Evolutionary conservation across 2,797 vertebrate genomes (phyloP), one percentile per base, ranked within the genome.

Genomic region (Tenualosa thibaudeaui): DNA sequence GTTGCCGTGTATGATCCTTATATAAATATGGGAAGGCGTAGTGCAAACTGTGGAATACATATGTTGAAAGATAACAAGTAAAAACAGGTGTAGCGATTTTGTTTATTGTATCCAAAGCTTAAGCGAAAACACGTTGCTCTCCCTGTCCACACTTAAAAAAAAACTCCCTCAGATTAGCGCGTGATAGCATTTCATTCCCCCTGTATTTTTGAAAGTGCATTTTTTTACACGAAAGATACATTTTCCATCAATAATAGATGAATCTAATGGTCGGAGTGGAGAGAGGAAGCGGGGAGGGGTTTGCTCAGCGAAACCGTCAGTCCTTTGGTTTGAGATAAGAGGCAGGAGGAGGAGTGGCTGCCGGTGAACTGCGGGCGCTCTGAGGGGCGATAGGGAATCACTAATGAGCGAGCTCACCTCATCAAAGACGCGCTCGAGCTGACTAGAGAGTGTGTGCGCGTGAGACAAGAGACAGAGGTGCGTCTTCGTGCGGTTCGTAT

Each of bases 271-370:
- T 86, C 88, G 85, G 87, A 90, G 91, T 88, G 88, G 88, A 87
- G 86, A 88, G 92, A 90, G 89, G 93, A 92, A 91, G 92, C 90
- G 93, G 94, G 95, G 94, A 94, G 94, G 94, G 95, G 94, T 94
- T 92, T 95, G 89, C 87, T 89, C 87, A 87, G 90, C 82, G 89
- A 93, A 92, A 93, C 93, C 91, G 90, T 93, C 93, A 88, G 89
- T 93, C 92, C 93, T 93, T 94, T 94, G 93, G 94, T 93, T 94
- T 92, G 91, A 96, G 95, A 96, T 96, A 96, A 96, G 95, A 95
- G 58, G 58, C 58, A 60, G 89, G 93, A 93, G 95, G 94, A 96
- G 95, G 95, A 96, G 95, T 94, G 95, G 94, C 95, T 94, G 93
- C 91, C 92, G 93, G 94, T 92, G 91, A 93, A 93, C 93, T 89